Evolutionary conservation across 2,113 vertebrate species (phyloP), one percentile per base, ranked within the genome.

Genomic region (Rhinogobius similis): DNA sequence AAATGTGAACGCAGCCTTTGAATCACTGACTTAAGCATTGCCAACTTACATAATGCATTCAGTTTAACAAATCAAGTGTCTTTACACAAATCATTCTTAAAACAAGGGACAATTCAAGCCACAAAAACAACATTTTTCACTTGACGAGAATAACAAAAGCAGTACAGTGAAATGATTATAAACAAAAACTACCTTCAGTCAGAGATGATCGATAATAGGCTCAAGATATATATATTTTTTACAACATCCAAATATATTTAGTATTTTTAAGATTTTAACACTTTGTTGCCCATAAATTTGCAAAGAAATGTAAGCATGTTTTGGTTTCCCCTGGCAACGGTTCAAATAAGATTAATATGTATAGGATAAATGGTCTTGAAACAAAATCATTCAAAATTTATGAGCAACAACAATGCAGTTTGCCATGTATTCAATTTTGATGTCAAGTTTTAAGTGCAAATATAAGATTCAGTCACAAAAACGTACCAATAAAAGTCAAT

Each of bases 91-190:
- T 23, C 52, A 29, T 14, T 27, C 55, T 29, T 9, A 58, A 16
- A 38, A 61, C 58, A 36, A 29, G 16, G 55, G 55, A 32, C 18
- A 39, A 52, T 67, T 53, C 16, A 67, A 32, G 62, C 67, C 39
- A 69, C n/a, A 12, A 6, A 63, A 63, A 55, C 1, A 11, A n/a
- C 20, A 66, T 55, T 29, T 62, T 24, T 38, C 48, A 29, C 52
- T 55, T 26, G 14, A 26, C 14, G 27, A 12, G 43, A 56, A 21
- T 0, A 50, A 55, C 21, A 58, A 41, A 58, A 29, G 26, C 4
- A 58, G 53, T 77, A 63, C 74, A 71, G 26, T 64, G 59, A 0
- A 50, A 69, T 48, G 70, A 78, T 64, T 80, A 77, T 77, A 79
- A 75, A 79, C 79, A 70, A 67, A 63, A 13, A 55, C 52, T 46